Evolutionary conservation across 1,140 invertebrate species (phyloP), one percentile per base, ranked within the genome.

Genomic region (Pinna nobilis): DNA sequence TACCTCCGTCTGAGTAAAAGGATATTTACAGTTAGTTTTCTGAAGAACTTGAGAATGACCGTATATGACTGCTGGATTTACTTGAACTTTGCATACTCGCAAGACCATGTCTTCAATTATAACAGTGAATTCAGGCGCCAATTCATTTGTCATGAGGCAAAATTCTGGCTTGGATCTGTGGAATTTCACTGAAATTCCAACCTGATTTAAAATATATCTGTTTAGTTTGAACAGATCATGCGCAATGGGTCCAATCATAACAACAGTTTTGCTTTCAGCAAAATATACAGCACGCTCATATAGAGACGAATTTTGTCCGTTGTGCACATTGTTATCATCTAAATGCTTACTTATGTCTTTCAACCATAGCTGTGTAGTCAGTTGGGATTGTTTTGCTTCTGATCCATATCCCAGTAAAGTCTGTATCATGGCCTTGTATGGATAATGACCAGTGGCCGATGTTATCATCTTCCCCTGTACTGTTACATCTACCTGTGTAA

Each of bases 201-300:
- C 67, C 59, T 73, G 70, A 49, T 78, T 78, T 23, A 78, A 15
- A 5, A 78, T 51, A 51, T 67, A 74, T 25, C 71, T 57, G 33
- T 78, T 50, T 20, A 70, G 37, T 18, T 73, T 55, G 32, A 70
- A 74, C 13, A 75, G 25, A 69, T 74, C 72, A 33, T 74, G 61
- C 15, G 50, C 59, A 18, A 78, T 35, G 3, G 67, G 61, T 18
- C 67, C 61, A 33, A 39, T 37, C 49, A 78, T 49, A 32, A 70
- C 60, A 0, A 70, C 50, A 4, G 37, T 28, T 47, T 70, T 74
- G 20, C 61, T 61, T n/a, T 55, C 23, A 9, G 37, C 32, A 30
- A 66, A 74, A 23, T 33, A 41, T 53, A 28, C 28, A 9, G 41
- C 41, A 51, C 66, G 61, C 20, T 37, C 32, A 18, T 41, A 55